Base-by-base conservation (phyloP, 2,113 vertebrate genomes). In the Cinclus mexicanus region DNA sequence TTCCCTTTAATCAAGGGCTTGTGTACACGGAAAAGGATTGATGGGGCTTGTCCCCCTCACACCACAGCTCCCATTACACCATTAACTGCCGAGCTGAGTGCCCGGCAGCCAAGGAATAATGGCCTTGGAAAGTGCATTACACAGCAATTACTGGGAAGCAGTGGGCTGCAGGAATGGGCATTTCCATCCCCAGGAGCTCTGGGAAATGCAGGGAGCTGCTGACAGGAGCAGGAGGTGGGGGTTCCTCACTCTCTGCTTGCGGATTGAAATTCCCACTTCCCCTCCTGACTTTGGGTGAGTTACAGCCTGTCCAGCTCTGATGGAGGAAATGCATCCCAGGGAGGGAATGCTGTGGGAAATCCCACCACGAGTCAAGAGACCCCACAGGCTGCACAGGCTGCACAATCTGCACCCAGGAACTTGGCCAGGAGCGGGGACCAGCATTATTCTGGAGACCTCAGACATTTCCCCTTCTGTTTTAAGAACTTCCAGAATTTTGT, bases 21-120 rank as follows among this genome's bases (percentile, higher is more conserved):
- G 76, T 91, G 93, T 60, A 47, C 79, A 80, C 0, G 8, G 76
- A 23, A 24, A 24, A 75, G 67, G 89, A 90, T 80, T 80, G 89
- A 64, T 83, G 75, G 83, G 87, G 91, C 77, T 93, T 63, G 92
- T 91, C 72, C 69, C 72, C 72, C 83, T 95, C 89, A 24, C 80
- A 56, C 53, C 75, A 52, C 7, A 14, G 83, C 76, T 79, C 80
- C 59, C 5, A 86, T 61, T 25, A 85, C 86, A 72, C 76, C 83
- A 86, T 91, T 83, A 87, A 86, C 91, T 92, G 83, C 81, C 14
- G 9, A 65, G 91, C 76, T 31, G 63, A 78, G 87, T 50, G 91
- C 83, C 79, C 0, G 3, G 71, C 89, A 90, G 91, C 91, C 87
- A n/a, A 76, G 89, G 78, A 83, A 78, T 89, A 77, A 91, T 47